phyloP scores from a whole-genome alignment of 2,797 vertebrate species.

The Sparidentex hasta region DNA sequence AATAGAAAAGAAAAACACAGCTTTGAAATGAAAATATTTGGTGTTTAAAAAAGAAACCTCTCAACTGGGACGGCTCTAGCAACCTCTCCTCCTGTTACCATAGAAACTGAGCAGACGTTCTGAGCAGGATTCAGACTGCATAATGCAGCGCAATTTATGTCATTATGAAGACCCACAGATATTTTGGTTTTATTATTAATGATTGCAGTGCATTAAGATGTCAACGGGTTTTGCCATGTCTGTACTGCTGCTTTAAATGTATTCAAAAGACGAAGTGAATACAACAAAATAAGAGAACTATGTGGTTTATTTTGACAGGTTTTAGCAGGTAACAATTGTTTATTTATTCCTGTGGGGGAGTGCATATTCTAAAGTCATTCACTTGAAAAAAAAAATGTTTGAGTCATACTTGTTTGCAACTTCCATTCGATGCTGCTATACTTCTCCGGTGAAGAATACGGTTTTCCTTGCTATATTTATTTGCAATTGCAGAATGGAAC shows the following conservation, averaged over 20 bases:
- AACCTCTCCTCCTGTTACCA: conserved; percentile 64
- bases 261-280: neutral
- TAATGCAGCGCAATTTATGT: conserved; percentile 12
- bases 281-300: neutral
- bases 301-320: neutral
- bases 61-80: conserved; percentile 53
- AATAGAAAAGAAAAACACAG: conserved; percentile 1
- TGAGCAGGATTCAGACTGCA: conserved; percentile 39
- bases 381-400: neutral
- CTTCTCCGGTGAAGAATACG: neutral
- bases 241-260: neutral
- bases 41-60: conserved; percentile 42
- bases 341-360: neutral
- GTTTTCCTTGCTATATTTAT: neutral
- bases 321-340: neutral
- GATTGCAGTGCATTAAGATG: neutral
- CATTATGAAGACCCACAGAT: conserved; percentile 16
- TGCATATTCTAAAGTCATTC: neutral
- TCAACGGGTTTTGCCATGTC: neutral
- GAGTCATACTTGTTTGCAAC: neutral
- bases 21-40: conserved; percentile 55
- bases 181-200: neutral
- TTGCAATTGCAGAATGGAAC: too few species aligned
- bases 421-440: neutral
- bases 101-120: conserved; percentile 71